Conservation (phyloP, 1,140 invertebrate genomes). For the Temnothorax longispinosus region DNA sequence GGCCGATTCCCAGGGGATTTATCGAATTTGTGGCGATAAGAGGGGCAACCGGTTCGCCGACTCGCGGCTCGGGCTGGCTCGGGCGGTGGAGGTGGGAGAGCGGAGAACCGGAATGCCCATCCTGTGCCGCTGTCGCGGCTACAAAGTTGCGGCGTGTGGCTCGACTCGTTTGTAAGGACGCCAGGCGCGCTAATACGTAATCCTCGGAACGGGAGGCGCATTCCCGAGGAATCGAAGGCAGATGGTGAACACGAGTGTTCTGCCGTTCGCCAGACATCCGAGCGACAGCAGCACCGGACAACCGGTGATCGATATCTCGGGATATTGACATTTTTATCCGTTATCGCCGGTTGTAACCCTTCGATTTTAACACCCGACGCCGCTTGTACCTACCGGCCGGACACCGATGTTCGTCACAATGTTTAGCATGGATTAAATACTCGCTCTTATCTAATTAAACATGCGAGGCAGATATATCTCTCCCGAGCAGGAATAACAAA, state of each 20-base stretch:
- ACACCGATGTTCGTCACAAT: not conserved
- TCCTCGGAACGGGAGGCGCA: conserved; percentile 46
- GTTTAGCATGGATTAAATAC: not conserved
- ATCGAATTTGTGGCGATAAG: conserved; percentile 70
- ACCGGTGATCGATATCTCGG: conserved; percentile 35
- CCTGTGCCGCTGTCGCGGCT: conserved; percentile 59
- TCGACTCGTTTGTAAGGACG: conserved; percentile 55
- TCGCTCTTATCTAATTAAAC: conserved; percentile 17
- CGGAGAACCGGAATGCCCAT: conserved; percentile 70
- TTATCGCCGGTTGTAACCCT: conserved; percentile 7
- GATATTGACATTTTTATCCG: conserved; percentile 33
- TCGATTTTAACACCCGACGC: conserved; percentile 17
- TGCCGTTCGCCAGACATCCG: not conserved
- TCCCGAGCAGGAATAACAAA: not conserved
- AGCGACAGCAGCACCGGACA: conserved; percentile 6
- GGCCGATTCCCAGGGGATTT: conserved; percentile 60
- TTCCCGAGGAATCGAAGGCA: conserved; percentile 41
- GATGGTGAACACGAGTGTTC: conserved; percentile 33
- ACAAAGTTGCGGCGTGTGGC: conserved; percentile 74
- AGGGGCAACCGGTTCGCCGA: conserved; percentile 68
- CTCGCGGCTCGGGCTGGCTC: conserved; percentile 32
- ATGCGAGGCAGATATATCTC: not conserved
- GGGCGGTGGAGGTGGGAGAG: not conserved
- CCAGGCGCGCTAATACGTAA: conserved; percentile 70
- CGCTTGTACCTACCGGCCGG: not conserved